These are phyloP conservation scores for Phorcus lineatus DNA, from an alignment of 2,888 invertebrate genomes.

Conservation along the genomic window DNA sequence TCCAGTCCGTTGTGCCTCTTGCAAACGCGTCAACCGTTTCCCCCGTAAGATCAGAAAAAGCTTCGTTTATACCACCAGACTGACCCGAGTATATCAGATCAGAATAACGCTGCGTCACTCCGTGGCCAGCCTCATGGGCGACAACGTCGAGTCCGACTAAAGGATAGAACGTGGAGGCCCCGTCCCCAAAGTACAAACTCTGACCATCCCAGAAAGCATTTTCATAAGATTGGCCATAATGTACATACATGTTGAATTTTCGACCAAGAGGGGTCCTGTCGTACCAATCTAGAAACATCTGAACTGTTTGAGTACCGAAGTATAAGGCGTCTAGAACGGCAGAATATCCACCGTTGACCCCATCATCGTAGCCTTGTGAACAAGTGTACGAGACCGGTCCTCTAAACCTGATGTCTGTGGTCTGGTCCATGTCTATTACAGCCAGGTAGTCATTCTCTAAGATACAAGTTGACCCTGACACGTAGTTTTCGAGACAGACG, in stretches of 20 bases:
- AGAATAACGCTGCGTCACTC: slow-evolving; percentile 46
- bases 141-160: slow-evolving; percentile 41
- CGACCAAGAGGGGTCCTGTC: slow-evolving; percentile 24
- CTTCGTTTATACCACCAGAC: slow-evolving; percentile 47
- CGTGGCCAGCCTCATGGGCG: slow-evolving; percentile 52
- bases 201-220: slow-evolving; percentile 45
- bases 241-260: slow-evolving; percentile 38
- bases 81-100: slow-evolving; percentile 39
- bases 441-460: slow-evolving; percentile 31
- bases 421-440: slow-evolving; percentile 31
- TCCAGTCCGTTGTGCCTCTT: slow-evolving; percentile 35
- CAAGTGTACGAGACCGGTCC: slow-evolving; percentile 32
- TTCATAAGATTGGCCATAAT: slow-evolving; percentile 35
- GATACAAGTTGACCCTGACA: slow-evolving; percentile 17
- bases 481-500: slow-evolving; percentile 29
- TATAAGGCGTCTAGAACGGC: slow-evolving; percentile 47
- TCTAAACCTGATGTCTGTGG: not conserved
- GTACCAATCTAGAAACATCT: slow-evolving; percentile 49
- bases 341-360: slow-evolving; percentile 40
- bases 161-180: slow-evolving; percentile 40
- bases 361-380: slow-evolving; percentile 37
- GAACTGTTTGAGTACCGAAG: slow-evolving; percentile 33
- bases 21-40: slow-evolving; percentile 44
- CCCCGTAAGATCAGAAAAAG: slow-evolving; percentile 50
- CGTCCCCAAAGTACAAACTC: slow-evolving; percentile 44